Conservation (phyloP, 2,888 invertebrate genomes). For the Tenthredo notha region DNA sequence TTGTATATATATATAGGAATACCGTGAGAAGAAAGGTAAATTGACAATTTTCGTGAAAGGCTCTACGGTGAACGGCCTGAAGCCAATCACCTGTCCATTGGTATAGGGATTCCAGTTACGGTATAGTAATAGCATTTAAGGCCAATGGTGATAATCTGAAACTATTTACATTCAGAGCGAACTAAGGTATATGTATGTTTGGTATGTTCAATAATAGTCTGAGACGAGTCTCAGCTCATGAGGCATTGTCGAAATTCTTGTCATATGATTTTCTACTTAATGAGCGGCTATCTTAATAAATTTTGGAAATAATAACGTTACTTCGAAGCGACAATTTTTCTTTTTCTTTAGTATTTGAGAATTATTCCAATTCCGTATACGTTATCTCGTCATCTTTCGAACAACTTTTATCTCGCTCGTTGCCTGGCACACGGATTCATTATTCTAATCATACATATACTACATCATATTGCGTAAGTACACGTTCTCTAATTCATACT, state of each 20-base stretch:
- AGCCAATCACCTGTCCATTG: conserved; percentile 7
- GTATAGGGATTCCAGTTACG: conserved; percentile 1
- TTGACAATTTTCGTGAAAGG: conserved; percentile 27
- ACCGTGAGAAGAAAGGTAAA: conserved; percentile 7
- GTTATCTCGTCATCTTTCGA: not conserved
- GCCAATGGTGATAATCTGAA: conserved; percentile 20
- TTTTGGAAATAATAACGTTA: not conserved
- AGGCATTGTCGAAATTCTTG: not conserved
- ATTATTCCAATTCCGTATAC: not conserved
- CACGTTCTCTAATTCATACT: conserved; percentile 11
- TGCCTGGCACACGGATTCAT: not conserved
- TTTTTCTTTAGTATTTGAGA: not conserved
- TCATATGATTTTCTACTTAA: not conserved
- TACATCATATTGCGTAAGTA: not conserved
- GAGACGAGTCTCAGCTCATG: not conserved
- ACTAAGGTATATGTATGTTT: not conserved
- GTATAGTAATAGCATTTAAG: conserved; percentile 1
- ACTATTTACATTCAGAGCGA: conserved; percentile 8
- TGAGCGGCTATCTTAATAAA: not conserved
- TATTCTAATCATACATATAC: not conserved
- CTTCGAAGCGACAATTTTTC: not conserved
- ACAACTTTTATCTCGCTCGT: not conserved
- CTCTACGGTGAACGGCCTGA: not conserved
- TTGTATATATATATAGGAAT: not conserved
- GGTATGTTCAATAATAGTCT: not conserved